Base-by-base conservation (phyloP, 2,888 invertebrate species). In the Drosophila borborema region DNA sequence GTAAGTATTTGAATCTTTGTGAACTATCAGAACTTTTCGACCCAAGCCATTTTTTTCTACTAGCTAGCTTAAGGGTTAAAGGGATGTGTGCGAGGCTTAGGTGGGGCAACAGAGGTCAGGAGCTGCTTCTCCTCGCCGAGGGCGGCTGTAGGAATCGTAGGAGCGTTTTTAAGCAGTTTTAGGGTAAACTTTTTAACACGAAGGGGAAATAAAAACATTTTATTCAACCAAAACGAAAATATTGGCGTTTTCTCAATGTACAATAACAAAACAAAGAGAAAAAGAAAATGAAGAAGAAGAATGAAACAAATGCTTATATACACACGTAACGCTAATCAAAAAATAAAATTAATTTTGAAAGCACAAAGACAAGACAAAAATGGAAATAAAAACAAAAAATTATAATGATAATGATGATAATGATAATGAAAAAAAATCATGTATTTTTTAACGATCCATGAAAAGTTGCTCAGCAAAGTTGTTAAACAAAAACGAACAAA, bases 1-100 rank as follows among this genome's bases (percentile, higher is more conserved):
- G 34, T 72, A 72, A 62, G 54, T 59, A 62, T 60, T 59, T 38
- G 48, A 49, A 51, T n/a, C 54, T 71, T 41, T 49, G 56, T 18
- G 60, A 20, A 71, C 38, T 60, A 40, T 34, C 36, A 63, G 31
- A 66, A 61, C 45, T 80, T 80, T 74, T 74, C 46, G 60, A 74
- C 45, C 43, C 31, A 43, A 28, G 62, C 34, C 41, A 43, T 5
- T 63, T 60, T 78, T 79, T 79, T 60, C 46, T 72, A 79, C 74
- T 58, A 45, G 58, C 56, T 53, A 77, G 65, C 36, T 56, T 53
- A 72, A 62, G 23, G 31, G 31, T 64, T 54, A 10, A 1, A 2
- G 36, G 36, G 12, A 5, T 4, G 49, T 51, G 55, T 51, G 10
- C 34, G 34, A 3, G 45, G 58, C 36, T 36, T 43, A 51, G 49